Evolutionary conservation across 2,888 invertebrate genomes (phyloP).

Genomic region (Ormyrus nitidulus): DNA sequence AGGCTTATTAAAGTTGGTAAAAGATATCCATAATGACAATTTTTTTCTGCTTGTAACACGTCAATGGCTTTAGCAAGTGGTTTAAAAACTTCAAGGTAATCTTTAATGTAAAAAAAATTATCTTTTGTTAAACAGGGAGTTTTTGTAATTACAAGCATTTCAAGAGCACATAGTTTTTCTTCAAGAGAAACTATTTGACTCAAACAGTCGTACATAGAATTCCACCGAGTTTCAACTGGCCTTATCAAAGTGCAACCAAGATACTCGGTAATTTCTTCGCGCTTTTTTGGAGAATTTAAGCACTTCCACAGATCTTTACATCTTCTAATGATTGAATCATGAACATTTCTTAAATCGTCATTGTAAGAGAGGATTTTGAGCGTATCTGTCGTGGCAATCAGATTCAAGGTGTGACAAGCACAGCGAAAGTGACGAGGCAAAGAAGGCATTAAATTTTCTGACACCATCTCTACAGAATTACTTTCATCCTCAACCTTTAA

Average conservation of each 20-base stretch:
- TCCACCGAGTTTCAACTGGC: not conserved
- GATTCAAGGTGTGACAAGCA: not conserved
- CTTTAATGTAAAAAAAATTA: no score
- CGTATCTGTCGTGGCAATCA: constrained; percentile 1
- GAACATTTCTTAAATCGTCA: not conserved
- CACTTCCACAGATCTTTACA: constrained; percentile 3
- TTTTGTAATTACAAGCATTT: no score
- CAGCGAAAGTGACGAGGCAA: not conserved
- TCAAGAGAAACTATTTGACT: not conserved
- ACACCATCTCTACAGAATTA: no score
- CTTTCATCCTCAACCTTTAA: no score
- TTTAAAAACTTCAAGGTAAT: no score
- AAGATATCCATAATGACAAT: no score
- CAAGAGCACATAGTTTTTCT: no score
- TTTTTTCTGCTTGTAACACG: no score
- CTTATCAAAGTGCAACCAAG: not conserved
- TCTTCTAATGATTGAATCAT: not conserved
- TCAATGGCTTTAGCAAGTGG: no score
- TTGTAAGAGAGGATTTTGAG: not conserved
- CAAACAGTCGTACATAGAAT: not conserved
- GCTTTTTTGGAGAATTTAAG: not conserved
- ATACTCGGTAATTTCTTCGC: not conserved
- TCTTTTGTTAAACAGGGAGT: no score
- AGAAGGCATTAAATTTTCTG: not conserved
- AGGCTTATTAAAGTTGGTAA: no score